A percentile compares a stretch with the other conserved stretches of the same genome.
Conservation (phyloP, 2,113 vertebrate species). For the Chitala chitala region DNA sequence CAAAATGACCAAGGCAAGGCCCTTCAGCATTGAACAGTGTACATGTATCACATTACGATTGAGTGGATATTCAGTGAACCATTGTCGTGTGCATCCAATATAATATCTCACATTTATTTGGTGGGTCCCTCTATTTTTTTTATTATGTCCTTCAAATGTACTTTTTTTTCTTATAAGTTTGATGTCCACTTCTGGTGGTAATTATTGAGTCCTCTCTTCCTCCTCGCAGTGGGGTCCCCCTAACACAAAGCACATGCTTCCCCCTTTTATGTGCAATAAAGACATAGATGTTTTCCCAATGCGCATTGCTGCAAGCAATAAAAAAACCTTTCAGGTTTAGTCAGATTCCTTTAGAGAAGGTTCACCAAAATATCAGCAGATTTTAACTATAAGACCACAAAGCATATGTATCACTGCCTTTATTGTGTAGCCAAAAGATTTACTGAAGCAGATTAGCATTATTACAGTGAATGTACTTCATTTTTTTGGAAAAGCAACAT, state of each 20-base stretch:
- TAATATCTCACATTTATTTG: too few species aligned
- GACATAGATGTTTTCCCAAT: neutral
- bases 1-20: too few species aligned
- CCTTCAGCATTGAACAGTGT: too few species aligned
- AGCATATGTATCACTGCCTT: neutral
- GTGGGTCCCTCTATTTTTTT: too few species aligned
- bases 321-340: neutral
- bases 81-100: neutral
- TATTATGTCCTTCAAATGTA: too few species aligned
- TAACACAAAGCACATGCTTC: too few species aligned
- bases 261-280: too few species aligned
- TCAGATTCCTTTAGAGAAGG: neutral
- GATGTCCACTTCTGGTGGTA: too few species aligned
- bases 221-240: too few species aligned
- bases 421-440: neutral
- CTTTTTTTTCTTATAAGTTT: too few species aligned
- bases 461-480: slow-evolving; percentile 9
- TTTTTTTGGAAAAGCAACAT: neutral
- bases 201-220: too few species aligned
- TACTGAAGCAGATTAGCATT: neutral
- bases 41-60: neutral
- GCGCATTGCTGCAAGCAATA: neutral
- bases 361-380: neutral
- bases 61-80: neutral
- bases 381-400: neutral